Conservation (phyloP, 2,797 vertebrate genomes). For the Rhodeus uyekii region DNA sequence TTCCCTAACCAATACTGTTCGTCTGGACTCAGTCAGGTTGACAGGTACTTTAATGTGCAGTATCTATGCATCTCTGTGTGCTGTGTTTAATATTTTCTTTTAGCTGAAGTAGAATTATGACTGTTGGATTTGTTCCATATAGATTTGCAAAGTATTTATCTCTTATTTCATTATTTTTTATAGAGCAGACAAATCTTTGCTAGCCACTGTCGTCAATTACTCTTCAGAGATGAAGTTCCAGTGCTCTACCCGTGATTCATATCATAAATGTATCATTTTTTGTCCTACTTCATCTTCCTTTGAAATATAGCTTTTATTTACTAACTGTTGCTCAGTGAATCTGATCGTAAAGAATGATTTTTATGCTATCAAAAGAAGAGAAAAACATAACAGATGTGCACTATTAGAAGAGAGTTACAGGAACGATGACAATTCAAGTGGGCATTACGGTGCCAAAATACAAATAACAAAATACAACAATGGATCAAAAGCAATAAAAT, state of each 20-base stretch:
- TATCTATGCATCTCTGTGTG: not conserved
- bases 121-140: conserved; percentile 25
- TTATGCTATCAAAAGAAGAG: conserved; percentile 7
- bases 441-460: conserved; percentile 13
- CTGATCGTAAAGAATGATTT: not conserved
- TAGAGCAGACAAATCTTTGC: conserved; percentile 23
- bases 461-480: conserved; percentile 4
- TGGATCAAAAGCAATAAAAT: conserved; percentile 16
- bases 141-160: conserved; percentile 30
- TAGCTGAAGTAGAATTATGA: conserved; percentile 17
- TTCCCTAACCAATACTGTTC: not conserved
- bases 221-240: conserved; percentile 13
- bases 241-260: conserved; percentile 15
- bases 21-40: conserved; percentile 35
- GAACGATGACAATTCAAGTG: conserved; percentile 23
- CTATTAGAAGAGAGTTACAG: conserved; percentile 24
- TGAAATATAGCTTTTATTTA: conserved; percentile 36
- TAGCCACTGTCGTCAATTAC: conserved; percentile 24
- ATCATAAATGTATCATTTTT: not conserved
- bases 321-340: conserved; percentile 16
- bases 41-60: conserved; percentile 36
- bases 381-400: conserved; percentile 17
- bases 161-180: conserved; percentile 28
- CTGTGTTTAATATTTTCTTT: not conserved
- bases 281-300: conserved; percentile 5